A percentile compares a stretch with the other conserved stretches of the same genome.
Evolutionary conservation across 1,140 invertebrate genomes (phyloP).

Genomic region (Dufourea novaeangliae): DNA sequence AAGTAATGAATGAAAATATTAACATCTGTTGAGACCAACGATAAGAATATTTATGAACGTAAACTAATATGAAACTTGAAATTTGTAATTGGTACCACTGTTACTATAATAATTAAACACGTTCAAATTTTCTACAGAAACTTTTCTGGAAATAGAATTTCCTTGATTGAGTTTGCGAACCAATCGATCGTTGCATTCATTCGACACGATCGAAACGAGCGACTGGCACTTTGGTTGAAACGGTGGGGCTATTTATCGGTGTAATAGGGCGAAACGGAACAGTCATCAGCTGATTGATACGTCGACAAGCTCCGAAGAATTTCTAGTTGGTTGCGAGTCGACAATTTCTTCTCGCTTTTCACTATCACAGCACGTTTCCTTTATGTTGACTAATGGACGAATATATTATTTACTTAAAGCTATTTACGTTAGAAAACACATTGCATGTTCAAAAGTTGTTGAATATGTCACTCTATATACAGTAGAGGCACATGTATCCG

Average conservation of each 20-base stretch:
- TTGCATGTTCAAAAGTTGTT: background rate
- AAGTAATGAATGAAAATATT: too few relatives aligned
- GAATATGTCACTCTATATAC: background rate
- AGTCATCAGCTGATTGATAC: conserved; percentile 69
- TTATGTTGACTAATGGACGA: background rate
- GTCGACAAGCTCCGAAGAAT: conserved; percentile 38
- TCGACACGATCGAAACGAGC: conserved; percentile 36
- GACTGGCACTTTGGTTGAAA: conserved; percentile 42
- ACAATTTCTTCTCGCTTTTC: conserved; percentile 34
- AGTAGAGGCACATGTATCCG: too few relatives aligned
- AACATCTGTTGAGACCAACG: too few relatives aligned
- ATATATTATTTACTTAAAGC: conserved; percentile 27
- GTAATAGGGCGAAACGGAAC: conserved; percentile 65
- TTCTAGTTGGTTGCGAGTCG: conserved; percentile 20
- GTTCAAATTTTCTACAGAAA: too few relatives aligned
- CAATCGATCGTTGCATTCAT: conserved; percentile 38
- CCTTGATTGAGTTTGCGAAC: background rate
- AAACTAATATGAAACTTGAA: too few relatives aligned
- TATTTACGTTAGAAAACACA: too few relatives aligned
- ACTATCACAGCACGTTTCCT: conserved; percentile 21
- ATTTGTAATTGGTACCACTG: too few relatives aligned
- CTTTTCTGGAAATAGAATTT: too few relatives aligned
- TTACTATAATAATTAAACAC: too few relatives aligned
- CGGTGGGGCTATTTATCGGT: conserved; percentile 60
- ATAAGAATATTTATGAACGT: too few relatives aligned